Percentiles rank a stretch among this genome's conserved stretches.
phyloP scores from a whole-genome alignment of 1,140 invertebrate genomes.

The Araneus ventricosus region DNA sequence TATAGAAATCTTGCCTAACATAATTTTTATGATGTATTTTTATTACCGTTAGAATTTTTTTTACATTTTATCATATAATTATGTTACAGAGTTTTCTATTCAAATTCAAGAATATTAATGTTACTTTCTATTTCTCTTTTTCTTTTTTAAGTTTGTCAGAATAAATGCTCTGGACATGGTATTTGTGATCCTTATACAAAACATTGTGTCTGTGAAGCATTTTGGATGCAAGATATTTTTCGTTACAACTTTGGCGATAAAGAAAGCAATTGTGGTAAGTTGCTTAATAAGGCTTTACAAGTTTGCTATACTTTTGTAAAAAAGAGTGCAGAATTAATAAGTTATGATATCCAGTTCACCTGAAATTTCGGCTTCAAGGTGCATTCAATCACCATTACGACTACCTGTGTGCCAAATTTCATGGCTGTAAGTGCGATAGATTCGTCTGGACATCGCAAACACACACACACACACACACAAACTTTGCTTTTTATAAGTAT shows the following conservation, averaged over 20 bases:
- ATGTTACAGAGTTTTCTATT: neutral
- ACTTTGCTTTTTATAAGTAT: too few relatives aligned
- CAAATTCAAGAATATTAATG: neutral
- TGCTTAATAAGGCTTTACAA: too few relatives aligned
- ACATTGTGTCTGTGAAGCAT: slow-evolving; percentile 93
- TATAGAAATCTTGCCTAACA: neutral
- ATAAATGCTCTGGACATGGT: slow-evolving; percentile 95
- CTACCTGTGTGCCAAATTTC: too few relatives aligned
- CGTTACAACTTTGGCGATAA: slow-evolving; percentile 83
- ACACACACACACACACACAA: too few relatives aligned
- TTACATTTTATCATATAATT: neutral
- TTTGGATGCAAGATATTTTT: slow-evolving; percentile 94
- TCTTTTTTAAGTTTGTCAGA: slow-evolving; percentile 87
- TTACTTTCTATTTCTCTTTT: neutral
- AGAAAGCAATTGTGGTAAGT: slow-evolving; percentile 89
- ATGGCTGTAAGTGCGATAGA: too few relatives aligned
- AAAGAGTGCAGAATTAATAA: too few relatives aligned
- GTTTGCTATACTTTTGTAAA: too few relatives aligned
- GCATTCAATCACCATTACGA: too few relatives aligned
- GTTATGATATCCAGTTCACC: too few relatives aligned
- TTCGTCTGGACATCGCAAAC: too few relatives aligned
- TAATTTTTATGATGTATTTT: neutral
- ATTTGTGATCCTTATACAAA: slow-evolving; percentile 91
- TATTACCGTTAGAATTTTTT: neutral
- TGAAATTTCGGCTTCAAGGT: too few relatives aligned